A percentile compares a stretch with the other conserved stretches of the same genome.
Evolutionary conservation across 2,888 invertebrate species (phyloP).

Genomic region (Trileptium ribeirensis): DNA sequence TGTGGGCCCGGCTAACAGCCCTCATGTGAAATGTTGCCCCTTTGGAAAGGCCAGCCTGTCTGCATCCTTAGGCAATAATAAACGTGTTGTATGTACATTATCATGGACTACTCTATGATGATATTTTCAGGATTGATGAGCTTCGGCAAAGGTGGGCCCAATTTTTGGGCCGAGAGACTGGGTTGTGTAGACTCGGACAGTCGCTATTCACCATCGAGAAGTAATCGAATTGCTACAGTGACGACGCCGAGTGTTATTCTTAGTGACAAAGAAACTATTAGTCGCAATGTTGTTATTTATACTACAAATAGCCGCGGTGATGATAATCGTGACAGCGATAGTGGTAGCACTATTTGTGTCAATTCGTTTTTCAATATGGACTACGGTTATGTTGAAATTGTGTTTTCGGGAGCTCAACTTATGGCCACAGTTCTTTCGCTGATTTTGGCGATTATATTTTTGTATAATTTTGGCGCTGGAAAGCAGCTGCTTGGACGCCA

Average conservation of each 20-base stretch:
- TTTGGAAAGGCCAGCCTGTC: too few species aligned
- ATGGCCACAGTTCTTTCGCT: not conserved
- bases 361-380: not conserved
- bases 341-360: not conserved
- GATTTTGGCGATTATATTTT: not conserved
- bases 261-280: not conserved
- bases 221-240: not conserved
- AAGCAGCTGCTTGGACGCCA: not conserved
- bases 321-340: not conserved
- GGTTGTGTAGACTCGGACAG: too few species aligned
- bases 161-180: not conserved
- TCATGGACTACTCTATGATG: too few species aligned
- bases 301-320: not conserved
- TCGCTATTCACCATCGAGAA: too few species aligned
- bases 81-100: too few species aligned
- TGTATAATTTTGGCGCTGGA: not conserved
- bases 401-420: not conserved
- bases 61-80: too few species aligned
- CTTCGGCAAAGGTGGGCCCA: not conserved
- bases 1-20: too few species aligned
- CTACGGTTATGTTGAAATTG: not conserved
- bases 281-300: not conserved
- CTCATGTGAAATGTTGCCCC: too few species aligned
- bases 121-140: not conserved
- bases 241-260: not conserved